These are phyloP conservation scores for Trypoxylon attenuatum DNA, from an alignment of 2,888 invertebrate species.

Conservation along the genomic window DNA sequence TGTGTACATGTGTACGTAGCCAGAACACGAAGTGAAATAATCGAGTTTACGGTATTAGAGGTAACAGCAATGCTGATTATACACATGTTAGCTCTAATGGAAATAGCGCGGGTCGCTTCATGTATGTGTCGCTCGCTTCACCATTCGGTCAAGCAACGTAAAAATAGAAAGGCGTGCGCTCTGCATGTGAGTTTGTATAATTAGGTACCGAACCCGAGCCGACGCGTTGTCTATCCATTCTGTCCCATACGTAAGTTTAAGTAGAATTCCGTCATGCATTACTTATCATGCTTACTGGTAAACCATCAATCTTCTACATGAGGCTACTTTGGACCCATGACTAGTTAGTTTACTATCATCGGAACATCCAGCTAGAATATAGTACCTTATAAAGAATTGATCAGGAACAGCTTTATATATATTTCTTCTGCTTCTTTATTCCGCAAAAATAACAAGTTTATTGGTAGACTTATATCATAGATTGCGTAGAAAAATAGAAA, in stretches of 20 bases:
- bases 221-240: slow-evolving; percentile 55
- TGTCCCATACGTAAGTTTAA: too few species aligned
- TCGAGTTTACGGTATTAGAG: not conserved
- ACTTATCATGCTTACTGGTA: too few species aligned
- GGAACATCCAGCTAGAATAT: too few species aligned
- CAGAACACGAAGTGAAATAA: not conserved
- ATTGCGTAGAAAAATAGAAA: slow-evolving; percentile 11
- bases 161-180: slow-evolving; percentile 72
- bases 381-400: too few species aligned
- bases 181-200: slow-evolving; percentile 73
- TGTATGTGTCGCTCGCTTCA: slow-evolving; percentile 61
- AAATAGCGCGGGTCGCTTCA: slow-evolving; percentile 47
- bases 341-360: too few species aligned
- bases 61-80: not conserved
- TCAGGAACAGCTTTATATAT: too few species aligned
- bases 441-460: too few species aligned
- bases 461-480: too few species aligned
- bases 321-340: too few species aligned
- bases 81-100: slow-evolving; percentile 37
- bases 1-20: not conserved
- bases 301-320: too few species aligned
- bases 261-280: too few species aligned
- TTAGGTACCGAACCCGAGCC: slow-evolving; percentile 68
- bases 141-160: slow-evolving; percentile 68
- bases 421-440: too few species aligned